Conservation (phyloP, 2,888 invertebrate genomes). For the Sinohyriopsis cumingii region DNA sequence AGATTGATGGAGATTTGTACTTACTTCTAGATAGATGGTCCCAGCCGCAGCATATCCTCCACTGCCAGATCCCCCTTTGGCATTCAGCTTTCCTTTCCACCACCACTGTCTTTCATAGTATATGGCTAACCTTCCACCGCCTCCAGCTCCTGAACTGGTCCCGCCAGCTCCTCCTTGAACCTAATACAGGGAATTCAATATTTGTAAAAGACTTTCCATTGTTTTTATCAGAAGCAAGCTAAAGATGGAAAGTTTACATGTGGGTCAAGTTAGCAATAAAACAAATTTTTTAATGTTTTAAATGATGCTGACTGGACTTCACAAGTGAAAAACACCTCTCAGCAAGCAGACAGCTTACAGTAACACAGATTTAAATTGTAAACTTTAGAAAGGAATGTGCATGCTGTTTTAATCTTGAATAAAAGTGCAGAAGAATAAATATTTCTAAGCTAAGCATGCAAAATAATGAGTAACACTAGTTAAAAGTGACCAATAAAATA, state of each 20-base stretch:
- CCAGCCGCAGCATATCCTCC: slow-evolving; percentile 48
- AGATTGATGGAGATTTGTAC: background rate
- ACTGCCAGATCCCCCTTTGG: slow-evolving; percentile 42
- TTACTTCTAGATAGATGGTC: slow-evolving; percentile 52
- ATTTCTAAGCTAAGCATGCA: too few species aligned
- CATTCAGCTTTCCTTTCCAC: slow-evolving; percentile 49
- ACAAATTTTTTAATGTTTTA: background rate
- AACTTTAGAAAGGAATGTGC: too few species aligned
- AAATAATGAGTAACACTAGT: too few species aligned
- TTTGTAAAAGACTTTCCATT: background rate
- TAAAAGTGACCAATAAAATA: too few species aligned
- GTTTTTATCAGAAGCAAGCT: background rate
- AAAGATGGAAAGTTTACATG: background rate
- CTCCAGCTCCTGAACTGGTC: slow-evolving; percentile 40
- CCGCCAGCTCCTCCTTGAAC: slow-evolving; percentile 42
- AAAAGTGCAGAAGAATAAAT: too few species aligned
- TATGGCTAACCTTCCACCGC: slow-evolving; percentile 52
- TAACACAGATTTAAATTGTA: too few species aligned
- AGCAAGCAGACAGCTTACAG: too few species aligned
- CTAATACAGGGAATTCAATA: slow-evolving; percentile 1
- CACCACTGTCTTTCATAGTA: slow-evolving; percentile 40
- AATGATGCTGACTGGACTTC: background rate
- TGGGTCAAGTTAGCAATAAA: background rate
- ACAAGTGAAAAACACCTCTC: background rate
- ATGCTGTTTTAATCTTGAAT: too few species aligned